Evolutionary conservation across 92 coral and sea anemone species (phyloP).

Genomic region (Porites evermanni): DNA sequence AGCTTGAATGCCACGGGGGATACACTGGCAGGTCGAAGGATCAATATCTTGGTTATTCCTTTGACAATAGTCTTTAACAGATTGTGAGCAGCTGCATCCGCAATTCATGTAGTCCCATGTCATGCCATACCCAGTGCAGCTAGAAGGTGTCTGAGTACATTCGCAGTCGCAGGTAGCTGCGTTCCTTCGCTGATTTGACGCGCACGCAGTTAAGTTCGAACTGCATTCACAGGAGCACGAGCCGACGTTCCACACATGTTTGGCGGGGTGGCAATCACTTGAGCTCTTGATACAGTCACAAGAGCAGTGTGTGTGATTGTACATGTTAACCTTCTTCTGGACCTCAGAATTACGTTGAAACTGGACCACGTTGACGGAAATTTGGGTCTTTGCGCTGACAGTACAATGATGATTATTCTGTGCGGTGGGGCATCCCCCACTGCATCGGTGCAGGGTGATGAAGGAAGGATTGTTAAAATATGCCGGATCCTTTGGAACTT

Average conservation of each 20-base stretch:
- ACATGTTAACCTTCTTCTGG: neutral
- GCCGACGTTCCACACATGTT: constrained; percentile 12
- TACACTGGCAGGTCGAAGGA: constrained; percentile 30
- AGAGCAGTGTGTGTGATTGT: constrained; percentile 63
- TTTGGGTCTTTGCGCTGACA: constrained; percentile 28
- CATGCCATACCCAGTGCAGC: neutral
- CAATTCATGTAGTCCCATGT: constrained; percentile 54
- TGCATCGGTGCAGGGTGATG: constrained; percentile 47
- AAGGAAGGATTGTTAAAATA: neutral
- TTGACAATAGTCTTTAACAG: constrained; percentile 3
- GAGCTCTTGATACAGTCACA: constrained; percentile 55
- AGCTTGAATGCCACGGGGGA: neutral
- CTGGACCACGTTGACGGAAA: neutral
- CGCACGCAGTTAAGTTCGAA: constrained; percentile 18
- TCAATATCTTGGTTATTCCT: constrained; percentile 6
- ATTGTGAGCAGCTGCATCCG: constrained; percentile 42
- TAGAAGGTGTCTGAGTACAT: constrained; percentile 8
- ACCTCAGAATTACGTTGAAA: too few species aligned
- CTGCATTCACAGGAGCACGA: constrained; percentile 44
- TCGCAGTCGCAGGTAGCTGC: constrained; percentile 25
- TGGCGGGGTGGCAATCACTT: constrained; percentile 49
- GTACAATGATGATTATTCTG: constrained; percentile 50
- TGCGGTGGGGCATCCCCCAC: constrained; percentile 27
- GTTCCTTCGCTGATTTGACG: constrained; percentile 11
- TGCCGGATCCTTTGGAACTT: constrained; percentile 11